Evolutionary conservation across 2,888 invertebrate species (phyloP), one percentile per base, ranked within the genome.

Genomic region (Standfussiana lucernea): DNA sequence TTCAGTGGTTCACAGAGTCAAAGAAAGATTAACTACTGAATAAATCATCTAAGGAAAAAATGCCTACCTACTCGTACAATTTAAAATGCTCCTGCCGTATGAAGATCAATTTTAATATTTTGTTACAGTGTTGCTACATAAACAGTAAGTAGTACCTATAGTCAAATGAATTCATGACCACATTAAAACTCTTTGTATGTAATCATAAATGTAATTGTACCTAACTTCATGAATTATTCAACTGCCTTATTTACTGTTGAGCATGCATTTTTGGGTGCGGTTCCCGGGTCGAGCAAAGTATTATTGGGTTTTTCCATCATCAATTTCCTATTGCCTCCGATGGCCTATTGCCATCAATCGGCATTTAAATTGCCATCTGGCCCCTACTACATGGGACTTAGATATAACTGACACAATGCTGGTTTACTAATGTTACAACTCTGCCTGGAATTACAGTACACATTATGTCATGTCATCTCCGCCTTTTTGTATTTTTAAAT

Each of bases 1-100:
- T 73, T 74, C 61, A 79, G 37, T 74, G 66, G 45, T 64, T 59
- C 21, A 64, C 64, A 32, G 11, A 42, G 56, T 72, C 15, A 65
- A 78, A 65, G 40, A 79, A 65, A 21, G 15, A 45, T 79, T 64
- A 47, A 32, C 18, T 75, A n/a, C 13, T 71, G n/a, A 40, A 79
- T 72, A 56, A 71, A 35, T 21, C 10, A 68, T 28, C 8, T 32
- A 35, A 53, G 28, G 13, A 37, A 65, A 28, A 45, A 35, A 45
- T 42, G 21, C 3, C 11, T 10, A 6, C 24, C 15, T 35, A 2
- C 13, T 35, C 21, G 35, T 61, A 37, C 24, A 37, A 37, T 62
- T 37, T 37, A 1, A 32, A 18, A 42, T 35, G 18, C 7, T 35
- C 13, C 2, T 42, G 11, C 1, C 32, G n/a, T 18, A 35, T 35